These are phyloP conservation scores for Turritopsis dohrnii DNA, from an alignment of 30 jellyfish, hydroid and myxozoan species.

Conservation along the genomic window DNA sequence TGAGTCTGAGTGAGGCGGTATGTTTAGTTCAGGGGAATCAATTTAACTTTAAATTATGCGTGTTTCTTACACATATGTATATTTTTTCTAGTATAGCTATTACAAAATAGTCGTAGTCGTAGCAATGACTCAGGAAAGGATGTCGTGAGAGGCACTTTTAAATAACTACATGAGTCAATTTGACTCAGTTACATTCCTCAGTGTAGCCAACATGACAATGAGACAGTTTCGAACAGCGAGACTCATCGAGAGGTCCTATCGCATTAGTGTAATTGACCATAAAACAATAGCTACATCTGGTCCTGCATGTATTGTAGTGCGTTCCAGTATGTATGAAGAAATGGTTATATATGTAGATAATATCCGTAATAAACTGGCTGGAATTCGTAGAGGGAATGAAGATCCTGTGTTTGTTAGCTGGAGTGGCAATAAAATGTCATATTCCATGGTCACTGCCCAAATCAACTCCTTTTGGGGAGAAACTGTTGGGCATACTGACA, in stretches of 20 bases:
- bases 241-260: neutral
- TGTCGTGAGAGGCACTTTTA: neutral
- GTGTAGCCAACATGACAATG: constrained; percentile 25
- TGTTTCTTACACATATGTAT: too few relatives aligned
- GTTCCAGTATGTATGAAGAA: neutral
- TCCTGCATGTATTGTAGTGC: constrained; percentile 25
- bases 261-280: constrained; percentile 24
- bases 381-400: neutral
- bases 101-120: too few relatives aligned
- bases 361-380: constrained; percentile 7
- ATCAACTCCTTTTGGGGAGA: constrained; percentile 22
- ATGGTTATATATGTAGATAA: neutral
- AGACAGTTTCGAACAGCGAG: neutral
- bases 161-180: too few relatives aligned
- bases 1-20: too few relatives aligned
- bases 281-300: constrained; percentile 36
- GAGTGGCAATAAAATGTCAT: constrained; percentile 27
- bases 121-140: neutral
- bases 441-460: constrained; percentile 15
- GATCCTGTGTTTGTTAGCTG: constrained; percentile 18
- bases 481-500: constrained; percentile 28
- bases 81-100: too few relatives aligned
- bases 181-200: too few relatives aligned
- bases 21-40: too few relatives aligned
- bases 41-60: too few relatives aligned